phyloP scores from a whole-genome alignment of 2,113 vertebrate genomes.

The Anolis sagrei region DNA sequence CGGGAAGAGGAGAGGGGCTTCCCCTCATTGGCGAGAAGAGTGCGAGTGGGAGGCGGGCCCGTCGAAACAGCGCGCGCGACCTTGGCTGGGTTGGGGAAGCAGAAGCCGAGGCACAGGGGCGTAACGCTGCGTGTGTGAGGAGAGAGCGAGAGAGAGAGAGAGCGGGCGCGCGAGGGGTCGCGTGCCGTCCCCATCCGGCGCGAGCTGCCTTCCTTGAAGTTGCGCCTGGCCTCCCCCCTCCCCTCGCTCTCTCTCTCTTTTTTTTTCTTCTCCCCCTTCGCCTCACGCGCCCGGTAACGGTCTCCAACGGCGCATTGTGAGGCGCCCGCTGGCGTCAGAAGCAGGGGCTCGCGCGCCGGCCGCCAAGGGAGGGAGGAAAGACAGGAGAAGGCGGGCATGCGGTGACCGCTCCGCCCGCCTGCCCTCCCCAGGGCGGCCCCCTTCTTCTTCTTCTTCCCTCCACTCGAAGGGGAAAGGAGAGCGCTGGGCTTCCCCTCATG shows the following conservation, averaged over 20 bases:
- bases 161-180: neutral
- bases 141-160: too few relatives aligned
- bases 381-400: slow-evolving; percentile 9
- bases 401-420: neutral
- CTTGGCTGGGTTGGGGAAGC: too few relatives aligned
- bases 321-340: slow-evolving; percentile 3
- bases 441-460: neutral
- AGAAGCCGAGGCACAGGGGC: too few relatives aligned
- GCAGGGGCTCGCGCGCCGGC: slow-evolving; percentile 9
- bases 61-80: too few relatives aligned
- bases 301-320: neutral
- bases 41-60: too few relatives aligned
- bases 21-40: too few relatives aligned
- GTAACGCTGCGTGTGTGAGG: too few relatives aligned
- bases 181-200: slow-evolving; percentile 9
- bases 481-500: neutral
- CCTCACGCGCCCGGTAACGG: slow-evolving; percentile 17
- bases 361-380: too few relatives aligned
- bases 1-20: too few relatives aligned
- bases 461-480: neutral
- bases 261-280: too few relatives aligned
- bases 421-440: neutral
- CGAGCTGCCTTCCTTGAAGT: too few relatives aligned
- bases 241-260: slow-evolving; percentile 2
- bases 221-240: neutral